phyloP scores from a whole-genome alignment of 2,888 invertebrate genomes.

The Carcina quercana region DNA sequence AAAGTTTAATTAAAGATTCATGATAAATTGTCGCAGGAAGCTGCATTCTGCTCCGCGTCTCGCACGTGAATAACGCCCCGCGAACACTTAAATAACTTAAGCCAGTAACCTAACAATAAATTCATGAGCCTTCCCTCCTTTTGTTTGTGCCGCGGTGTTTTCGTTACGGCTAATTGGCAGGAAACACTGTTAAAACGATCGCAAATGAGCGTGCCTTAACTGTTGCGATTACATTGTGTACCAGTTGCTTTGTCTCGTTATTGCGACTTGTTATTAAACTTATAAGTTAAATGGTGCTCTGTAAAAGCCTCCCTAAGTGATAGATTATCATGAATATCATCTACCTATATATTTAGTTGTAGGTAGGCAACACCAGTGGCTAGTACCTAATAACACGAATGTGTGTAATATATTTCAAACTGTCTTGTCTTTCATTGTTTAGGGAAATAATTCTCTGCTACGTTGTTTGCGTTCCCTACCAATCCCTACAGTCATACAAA shows the following conservation, averaged over 20 bases:
- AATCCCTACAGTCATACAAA: too few species aligned
- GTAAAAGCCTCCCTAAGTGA: too few species aligned
- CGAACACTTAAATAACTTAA: conserved; percentile 67
- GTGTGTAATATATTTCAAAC: too few species aligned
- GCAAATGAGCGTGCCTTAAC: conserved; percentile 37
- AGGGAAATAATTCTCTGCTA: too few species aligned
- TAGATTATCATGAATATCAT: too few species aligned
- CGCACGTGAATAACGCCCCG: conserved; percentile 63
- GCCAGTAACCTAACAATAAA: conserved; percentile 66
- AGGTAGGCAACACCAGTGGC: too few species aligned
- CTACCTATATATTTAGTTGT: too few species aligned
- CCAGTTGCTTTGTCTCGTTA: conserved; percentile 1
- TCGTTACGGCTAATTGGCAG: conserved; percentile 63
- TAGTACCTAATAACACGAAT: too few species aligned
- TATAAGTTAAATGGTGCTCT: too few species aligned
- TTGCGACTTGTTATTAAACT: too few species aligned
- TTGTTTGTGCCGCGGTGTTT: conserved; percentile 51
- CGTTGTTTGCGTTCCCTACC: too few species aligned
- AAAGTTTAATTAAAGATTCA: conserved; percentile 74
- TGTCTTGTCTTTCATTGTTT: too few species aligned
- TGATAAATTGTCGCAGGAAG: conserved; percentile 71
- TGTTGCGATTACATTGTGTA: conserved; percentile 3
- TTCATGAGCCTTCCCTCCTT: conserved; percentile 58
- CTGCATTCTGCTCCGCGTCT: conserved; percentile 59
- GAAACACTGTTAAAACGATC: conserved; percentile 55